A percentile compares a stretch with the other conserved stretches of the same genome.
These are phyloP conservation scores for Nothoprocta perdicaria DNA, from an alignment of 2,113 vertebrate species.

Conservation along the genomic window DNA sequence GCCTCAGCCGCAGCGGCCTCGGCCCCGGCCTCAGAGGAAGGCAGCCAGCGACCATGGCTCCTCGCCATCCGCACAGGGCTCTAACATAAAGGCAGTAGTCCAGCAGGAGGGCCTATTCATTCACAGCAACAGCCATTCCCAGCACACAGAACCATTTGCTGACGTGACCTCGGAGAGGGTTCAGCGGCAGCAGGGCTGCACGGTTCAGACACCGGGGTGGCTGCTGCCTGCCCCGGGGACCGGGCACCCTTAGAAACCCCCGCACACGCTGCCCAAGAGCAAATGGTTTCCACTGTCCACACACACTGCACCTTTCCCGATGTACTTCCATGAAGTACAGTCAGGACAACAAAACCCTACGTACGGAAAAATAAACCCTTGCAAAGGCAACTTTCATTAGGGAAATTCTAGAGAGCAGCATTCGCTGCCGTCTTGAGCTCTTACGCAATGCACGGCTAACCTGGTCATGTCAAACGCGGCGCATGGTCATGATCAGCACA, in stretches of 20 bases:
- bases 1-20: background rate
- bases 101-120: background rate
- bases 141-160: background rate
- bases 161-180: background rate
- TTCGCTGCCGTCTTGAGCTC: background rate
- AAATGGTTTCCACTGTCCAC: background rate
- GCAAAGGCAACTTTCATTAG: background rate
- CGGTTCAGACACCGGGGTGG: background rate
- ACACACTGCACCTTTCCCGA: background rate
- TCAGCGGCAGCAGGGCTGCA: background rate
- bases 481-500: background rate
- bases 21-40: background rate
- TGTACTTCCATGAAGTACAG: background rate
- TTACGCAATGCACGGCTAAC: background rate
- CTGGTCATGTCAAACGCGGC: background rate
- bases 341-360: background rate
- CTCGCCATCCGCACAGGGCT: background rate
- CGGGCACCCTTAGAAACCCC: no score
- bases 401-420: background rate
- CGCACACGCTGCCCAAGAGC: background rate
- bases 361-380: background rate
- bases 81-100: background rate
- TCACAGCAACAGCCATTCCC: background rate
- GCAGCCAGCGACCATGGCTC: fast-evolving
- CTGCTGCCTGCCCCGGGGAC: background rate